Base-by-base conservation (phyloP, 2,797 vertebrate species). In the Fistularia commersonii region DNA sequence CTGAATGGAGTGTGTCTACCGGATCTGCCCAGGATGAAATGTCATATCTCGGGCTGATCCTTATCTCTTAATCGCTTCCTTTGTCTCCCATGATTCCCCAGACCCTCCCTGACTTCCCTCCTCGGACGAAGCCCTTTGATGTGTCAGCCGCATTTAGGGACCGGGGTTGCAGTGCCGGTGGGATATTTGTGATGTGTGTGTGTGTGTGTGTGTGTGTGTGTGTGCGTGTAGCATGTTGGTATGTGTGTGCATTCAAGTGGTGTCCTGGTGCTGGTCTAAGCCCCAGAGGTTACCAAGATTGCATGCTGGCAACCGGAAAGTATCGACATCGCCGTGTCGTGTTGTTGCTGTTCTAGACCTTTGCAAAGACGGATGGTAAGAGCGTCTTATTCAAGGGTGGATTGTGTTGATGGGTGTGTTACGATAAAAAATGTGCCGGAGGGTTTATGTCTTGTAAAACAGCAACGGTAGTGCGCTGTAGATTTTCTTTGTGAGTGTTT, bases 31-130 rank as follows among this genome's bases (percentile, higher is more conserved):
- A 88, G 93, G 94, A 93, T 96, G 94, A 96, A 95, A 96, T 96
- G 93, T 95, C 94, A 93, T 94, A 95, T 96, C 91, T 91, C 87
- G 87, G 91, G 88, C 91, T 87, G 93, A 96, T 95, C 86, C 89
- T 96, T 95, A 96, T 97, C 95, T 95, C 91, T 92, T 93, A 94
- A 97, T 93, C 90, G 88, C 95, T 93, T 91, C 91, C 92, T 97
- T 97, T 96, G 94, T 96, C 87, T 93, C 93, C 92, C 76, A 84
- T 79, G 90, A 92, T 89, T 94, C 93, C 90, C 89, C 89, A 91
- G 92, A 91, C 90, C 91, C 92, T 92, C 66, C 91, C 89, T 86
- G 90, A 90, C 92, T 92, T 93, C 89, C 88, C 89, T 89, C 89
- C 88, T 90, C 83, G 89, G 90, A 91, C 89, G 77, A 44, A 12